These are phyloP conservation scores for Agrochola lota DNA, from an alignment of 2,888 invertebrate species.

Conservation along the genomic window DNA sequence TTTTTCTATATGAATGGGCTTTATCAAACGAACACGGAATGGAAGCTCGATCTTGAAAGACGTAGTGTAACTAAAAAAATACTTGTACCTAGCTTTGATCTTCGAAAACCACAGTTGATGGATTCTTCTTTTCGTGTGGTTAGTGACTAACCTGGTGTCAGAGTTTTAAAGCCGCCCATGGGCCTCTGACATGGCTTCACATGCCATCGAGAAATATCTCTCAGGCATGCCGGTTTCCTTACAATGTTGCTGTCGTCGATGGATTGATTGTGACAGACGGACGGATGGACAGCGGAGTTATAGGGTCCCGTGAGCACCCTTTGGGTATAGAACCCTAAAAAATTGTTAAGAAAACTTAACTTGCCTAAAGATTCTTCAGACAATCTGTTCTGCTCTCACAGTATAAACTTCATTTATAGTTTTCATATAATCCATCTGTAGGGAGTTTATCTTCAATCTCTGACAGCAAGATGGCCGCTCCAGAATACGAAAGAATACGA, in stretches of 20 bases:
- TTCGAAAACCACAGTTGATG: not conserved
- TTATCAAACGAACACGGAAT: not conserved
- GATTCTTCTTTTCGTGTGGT: not conserved
- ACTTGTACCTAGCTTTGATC: not conserved
- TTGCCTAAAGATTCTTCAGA: not conserved
- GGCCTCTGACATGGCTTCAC: too few species aligned
- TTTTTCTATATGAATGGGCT: too few species aligned
- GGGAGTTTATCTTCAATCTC: constrained; percentile 62
- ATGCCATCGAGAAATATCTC: too few species aligned
- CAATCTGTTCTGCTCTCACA: not conserved
- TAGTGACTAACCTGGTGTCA: not conserved
- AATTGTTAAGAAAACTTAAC: not conserved
- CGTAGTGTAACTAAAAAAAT: not conserved
- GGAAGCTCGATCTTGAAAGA: constrained; percentile 12
- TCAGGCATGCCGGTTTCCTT: too few species aligned
- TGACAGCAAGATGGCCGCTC: constrained; percentile 43
- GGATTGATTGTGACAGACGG: too few species aligned
- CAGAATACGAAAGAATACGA: constrained; percentile 50
- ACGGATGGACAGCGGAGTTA: too few species aligned
- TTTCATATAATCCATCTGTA: constrained; percentile 46
- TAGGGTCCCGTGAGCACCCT: too few species aligned
- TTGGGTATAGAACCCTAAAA: too few species aligned
- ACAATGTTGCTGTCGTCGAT: too few species aligned
- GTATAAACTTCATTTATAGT: constrained; percentile 22
- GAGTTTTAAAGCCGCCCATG: too few species aligned